Evolutionary conservation across 2,888 invertebrate genomes (phyloP), one percentile per base, ranked within the genome.

Genomic region (Pterobdella sp.): DNA sequence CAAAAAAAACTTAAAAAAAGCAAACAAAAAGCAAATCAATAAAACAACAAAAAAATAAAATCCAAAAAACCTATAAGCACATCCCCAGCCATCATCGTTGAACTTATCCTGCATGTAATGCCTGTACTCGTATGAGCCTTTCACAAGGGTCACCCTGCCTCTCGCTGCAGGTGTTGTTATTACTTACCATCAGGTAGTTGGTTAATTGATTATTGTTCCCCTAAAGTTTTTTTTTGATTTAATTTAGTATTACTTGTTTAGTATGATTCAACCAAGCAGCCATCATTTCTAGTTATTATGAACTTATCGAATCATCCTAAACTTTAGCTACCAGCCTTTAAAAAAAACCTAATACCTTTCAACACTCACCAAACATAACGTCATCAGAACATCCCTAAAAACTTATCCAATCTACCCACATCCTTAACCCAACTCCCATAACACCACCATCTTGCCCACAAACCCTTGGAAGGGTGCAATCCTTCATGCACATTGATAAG

Each of bases 11-110:
- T n/a, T n/a, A n/a, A n/a, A n/a, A n/a, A n/a, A n/a, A n/a, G n/a
- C n/a, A n/a, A n/a, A n/a, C n/a, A n/a, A n/a, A n/a, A n/a, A n/a
- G n/a, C n/a, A n/a, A n/a, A n/a, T n/a, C n/a, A n/a, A n/a, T n/a
- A n/a, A n/a, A n/a, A n/a, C n/a, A n/a, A n/a, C n/a, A n/a, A n/a
- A n/a, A n/a, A n/a, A n/a, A n/a, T n/a, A n/a, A n/a, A n/a, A n/a
- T n/a, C n/a, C n/a, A n/a, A n/a, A 42, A 22, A 22, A 56, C 49
- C 70, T 37, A 82, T 98, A 98, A 0, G 98, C 98, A 86, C 98
- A 98, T 2, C 98, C 98, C 98, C 98, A 98, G n/a, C 94, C 94
- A 82, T 91, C 90, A 81, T 98, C 98, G 83, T 96, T 91, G 82
- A 93, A 89, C 78, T 88, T 88, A 81, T 96, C 91, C 78, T 84